phyloP scores from a whole-genome alignment of 1,140 invertebrate genomes.

The Drosophila ananassae region DNA sequence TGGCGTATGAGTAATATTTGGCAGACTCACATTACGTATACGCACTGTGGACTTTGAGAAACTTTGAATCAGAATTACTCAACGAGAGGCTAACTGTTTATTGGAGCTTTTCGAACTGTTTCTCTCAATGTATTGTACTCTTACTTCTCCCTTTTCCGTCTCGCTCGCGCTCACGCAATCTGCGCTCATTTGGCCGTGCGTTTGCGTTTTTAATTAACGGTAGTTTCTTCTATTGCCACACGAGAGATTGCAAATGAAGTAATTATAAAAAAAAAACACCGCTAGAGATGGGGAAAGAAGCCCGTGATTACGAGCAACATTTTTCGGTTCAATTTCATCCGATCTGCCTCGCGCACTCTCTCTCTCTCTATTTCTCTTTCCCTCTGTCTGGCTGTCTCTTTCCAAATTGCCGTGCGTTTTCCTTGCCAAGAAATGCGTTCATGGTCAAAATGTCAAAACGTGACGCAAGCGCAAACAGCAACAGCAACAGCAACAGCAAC shows the following conservation, averaged over 20 bases:
- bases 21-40: neutral
- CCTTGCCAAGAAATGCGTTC: slow-evolving; percentile 75
- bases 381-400: neutral
- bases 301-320: slow-evolving; percentile 57
- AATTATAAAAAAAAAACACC: slow-evolving; percentile 54
- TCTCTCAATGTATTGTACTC: slow-evolving; percentile 11
- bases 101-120: neutral
- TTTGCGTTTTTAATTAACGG: slow-evolving; percentile 80
- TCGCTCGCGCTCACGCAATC: slow-evolving; percentile 26
- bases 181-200: slow-evolving; percentile 61
- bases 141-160: slow-evolving; percentile 17
- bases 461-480: slow-evolving; percentile 36
- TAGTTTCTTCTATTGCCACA: slow-evolving; percentile 76
- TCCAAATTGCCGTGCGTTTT: slow-evolving; percentile 36
- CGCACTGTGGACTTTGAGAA: neutral
- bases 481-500: slow-evolving; percentile 28
- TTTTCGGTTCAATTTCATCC: slow-evolving; percentile 48
- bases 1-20: neutral
- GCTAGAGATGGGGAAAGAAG: slow-evolving; percentile 37
- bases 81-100: neutral
- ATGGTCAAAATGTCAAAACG: slow-evolving; percentile 74
- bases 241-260: slow-evolving; percentile 78
- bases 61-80: neutral
- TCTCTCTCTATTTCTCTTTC: slow-evolving; percentile 12
- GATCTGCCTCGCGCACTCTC: neutral